Evolutionary conservation across 2,113 vertebrate genomes (phyloP).

Genomic region (Seriola aureovittata): DNA sequence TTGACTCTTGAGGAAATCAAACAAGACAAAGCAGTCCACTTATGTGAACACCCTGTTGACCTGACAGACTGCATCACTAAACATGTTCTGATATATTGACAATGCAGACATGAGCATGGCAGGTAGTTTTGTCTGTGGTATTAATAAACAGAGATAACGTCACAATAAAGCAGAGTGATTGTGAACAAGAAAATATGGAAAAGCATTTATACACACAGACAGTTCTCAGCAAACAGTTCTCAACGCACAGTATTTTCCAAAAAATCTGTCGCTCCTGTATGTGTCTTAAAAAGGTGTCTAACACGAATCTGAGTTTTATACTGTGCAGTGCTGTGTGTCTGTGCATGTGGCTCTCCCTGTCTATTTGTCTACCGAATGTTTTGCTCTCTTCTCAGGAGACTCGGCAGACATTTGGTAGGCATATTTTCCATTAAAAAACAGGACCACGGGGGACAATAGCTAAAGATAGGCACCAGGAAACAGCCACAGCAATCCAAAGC

Average conservation of each 20-base stretch:
- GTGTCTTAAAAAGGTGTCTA: slow-evolving; percentile 69
- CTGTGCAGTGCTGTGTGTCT: slow-evolving; percentile 49
- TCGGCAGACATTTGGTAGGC: slow-evolving; percentile 70
- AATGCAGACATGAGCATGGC: slow-evolving; percentile 8
- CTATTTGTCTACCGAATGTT: slow-evolving; percentile 68
- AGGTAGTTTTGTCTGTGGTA: slow-evolving; percentile 20
- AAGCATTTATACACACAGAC: slow-evolving; percentile 42
- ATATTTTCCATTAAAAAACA: slow-evolving; percentile 75
- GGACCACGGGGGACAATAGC: slow-evolving; percentile 68
- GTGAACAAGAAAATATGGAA: slow-evolving; percentile 43
- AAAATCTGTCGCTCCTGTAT: slow-evolving; percentile 45
- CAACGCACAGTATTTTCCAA: slow-evolving; percentile 16
- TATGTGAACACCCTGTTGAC: slow-evolving; percentile 10
- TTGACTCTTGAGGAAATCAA: not conserved
- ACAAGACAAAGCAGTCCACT: not conserved
- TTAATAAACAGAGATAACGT: slow-evolving; percentile 15
- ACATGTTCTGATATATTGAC: slow-evolving; percentile 15
- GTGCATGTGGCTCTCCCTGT: slow-evolving; percentile 52
- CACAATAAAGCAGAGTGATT: slow-evolving; percentile 24
- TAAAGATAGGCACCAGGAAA: slow-evolving; percentile 76
- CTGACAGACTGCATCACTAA: slow-evolving; percentile 12
- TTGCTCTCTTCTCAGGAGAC: slow-evolving; percentile 69
- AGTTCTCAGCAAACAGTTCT: slow-evolving; percentile 52
- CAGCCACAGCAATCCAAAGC: slow-evolving; percentile 60
- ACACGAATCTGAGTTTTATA: slow-evolving; percentile 58